These are phyloP conservation scores for Lymantria monacha DNA, from an alignment of 2,888 invertebrate genomes.

Conservation along the genomic window DNA sequence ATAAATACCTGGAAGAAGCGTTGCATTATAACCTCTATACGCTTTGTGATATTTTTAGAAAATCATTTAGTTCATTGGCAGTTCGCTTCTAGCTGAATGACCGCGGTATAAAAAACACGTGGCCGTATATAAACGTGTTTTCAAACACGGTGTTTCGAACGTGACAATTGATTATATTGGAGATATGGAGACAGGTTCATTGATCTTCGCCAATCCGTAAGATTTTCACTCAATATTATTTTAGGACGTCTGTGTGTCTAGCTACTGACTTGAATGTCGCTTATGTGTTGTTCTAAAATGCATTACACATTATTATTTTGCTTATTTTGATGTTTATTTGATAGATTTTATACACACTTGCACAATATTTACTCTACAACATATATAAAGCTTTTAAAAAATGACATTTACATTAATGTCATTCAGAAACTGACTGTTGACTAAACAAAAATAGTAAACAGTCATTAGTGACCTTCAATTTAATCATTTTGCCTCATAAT, in stretches of 20 bases:
- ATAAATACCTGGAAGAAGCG: conserved; percentile 41
- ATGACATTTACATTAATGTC: conserved; percentile 1
- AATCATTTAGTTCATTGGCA: conserved; percentile 71
- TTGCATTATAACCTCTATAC: conserved; percentile 70
- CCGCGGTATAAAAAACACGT: conserved; percentile 62
- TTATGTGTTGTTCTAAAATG: conserved; percentile 39
- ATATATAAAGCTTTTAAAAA: background rate
- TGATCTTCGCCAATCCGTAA: conserved; percentile 71
- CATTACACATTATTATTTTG: conserved; percentile 28
- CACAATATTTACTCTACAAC: conserved; percentile 8
- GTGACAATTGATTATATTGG: conserved; percentile 38
- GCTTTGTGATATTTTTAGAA: conserved; percentile 78
- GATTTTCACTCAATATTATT: conserved; percentile 43
- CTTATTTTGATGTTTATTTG: conserved; percentile 21
- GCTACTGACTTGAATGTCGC: conserved; percentile 38
- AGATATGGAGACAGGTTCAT: conserved; percentile 59
- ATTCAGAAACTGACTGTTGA: conserved; percentile 13
- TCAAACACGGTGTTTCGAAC: conserved; percentile 38
- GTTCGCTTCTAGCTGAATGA: conserved; percentile 55
- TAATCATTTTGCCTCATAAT: conserved; percentile 11
- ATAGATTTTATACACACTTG: background rate
- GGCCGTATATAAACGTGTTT: conserved; percentile 46
- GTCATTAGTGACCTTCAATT: conserved; percentile 15
- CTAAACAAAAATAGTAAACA: conserved; percentile 30
- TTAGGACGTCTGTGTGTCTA: conserved; percentile 49